Conservation (phyloP, 2,797 vertebrate genomes). For the Morus bassanus region DNA sequence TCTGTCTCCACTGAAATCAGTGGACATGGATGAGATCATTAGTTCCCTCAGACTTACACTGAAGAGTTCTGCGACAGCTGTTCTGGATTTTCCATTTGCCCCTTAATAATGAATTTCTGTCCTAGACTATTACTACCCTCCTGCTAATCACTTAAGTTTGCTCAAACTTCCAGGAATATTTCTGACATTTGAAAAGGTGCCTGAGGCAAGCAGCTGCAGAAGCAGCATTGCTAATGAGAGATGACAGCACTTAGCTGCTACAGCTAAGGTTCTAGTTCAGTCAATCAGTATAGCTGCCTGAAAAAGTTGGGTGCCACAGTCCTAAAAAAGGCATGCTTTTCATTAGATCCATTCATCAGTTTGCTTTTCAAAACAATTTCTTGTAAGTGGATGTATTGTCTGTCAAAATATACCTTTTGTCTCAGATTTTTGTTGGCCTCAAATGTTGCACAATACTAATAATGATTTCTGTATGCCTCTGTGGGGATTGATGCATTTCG, state of each 20-base stretch:
- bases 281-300: neutral
- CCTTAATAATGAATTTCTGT: neutral
- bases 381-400: neutral
- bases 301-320: neutral
- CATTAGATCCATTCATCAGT: neutral
- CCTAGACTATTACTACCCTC: neutral
- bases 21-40: neutral
- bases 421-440: neutral
- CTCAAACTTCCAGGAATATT: neutral
- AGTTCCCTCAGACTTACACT: neutral
- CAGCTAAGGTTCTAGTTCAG: neutral
- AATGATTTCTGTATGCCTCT: neutral
- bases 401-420: neutral
- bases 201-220: neutral
- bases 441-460: neutral
- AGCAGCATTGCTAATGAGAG: neutral
- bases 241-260: neutral
- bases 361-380: neutral
- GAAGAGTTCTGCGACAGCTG: neutral
- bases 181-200: fast-evolving
- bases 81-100: neutral
- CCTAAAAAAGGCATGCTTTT: neutral
- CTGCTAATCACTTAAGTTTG: neutral
- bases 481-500: neutral
- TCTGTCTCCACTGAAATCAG: neutral